Conservation (phyloP, 2,888 invertebrate genomes). For the Camptogramma bilineatum region DNA sequence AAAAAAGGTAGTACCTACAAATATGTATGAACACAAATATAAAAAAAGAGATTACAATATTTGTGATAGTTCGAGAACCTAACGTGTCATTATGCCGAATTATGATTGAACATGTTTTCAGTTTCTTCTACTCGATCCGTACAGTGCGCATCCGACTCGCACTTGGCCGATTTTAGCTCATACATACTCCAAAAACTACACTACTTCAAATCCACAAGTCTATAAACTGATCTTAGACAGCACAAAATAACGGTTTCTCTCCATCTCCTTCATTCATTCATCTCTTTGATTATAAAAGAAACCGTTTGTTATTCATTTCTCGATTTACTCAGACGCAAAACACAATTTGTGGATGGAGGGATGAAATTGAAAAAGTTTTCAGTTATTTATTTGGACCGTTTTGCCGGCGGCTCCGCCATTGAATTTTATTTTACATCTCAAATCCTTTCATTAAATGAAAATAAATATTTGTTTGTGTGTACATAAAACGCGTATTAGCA, state of each 20-base stretch:
- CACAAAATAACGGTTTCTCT: constrained; percentile 16
- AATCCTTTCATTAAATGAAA: constrained; percentile 54
- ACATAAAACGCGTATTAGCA: constrained; percentile 31
- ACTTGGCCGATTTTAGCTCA: too few species aligned
- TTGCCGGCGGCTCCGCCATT: constrained; percentile 67
- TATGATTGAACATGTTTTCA: too few species aligned
- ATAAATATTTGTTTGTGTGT: constrained; percentile 43
- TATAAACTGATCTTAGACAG: background rate
- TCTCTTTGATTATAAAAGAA: constrained; percentile 69
- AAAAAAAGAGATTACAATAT: too few species aligned
- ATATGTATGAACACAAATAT: too few species aligned
- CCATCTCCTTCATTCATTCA: too few species aligned
- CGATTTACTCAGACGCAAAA: constrained; percentile 82
- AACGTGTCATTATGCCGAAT: too few species aligned
- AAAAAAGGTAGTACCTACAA: too few species aligned
- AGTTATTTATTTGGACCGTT: constrained; percentile 80
- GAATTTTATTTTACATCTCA: constrained; percentile 73
- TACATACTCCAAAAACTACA: too few species aligned
- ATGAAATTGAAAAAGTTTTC: constrained; percentile 84
- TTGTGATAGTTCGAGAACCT: too few species aligned
- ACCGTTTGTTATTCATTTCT: constrained; percentile 80
- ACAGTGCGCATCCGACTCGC: too few species aligned
- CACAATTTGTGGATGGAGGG: constrained; percentile 80
- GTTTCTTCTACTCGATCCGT: too few species aligned
- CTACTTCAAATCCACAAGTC: background rate